Evolutionary conservation across 2,888 invertebrate species (phyloP), one percentile per base, ranked within the genome.

Genomic region (Caenorhabditis panamensis): DNA sequence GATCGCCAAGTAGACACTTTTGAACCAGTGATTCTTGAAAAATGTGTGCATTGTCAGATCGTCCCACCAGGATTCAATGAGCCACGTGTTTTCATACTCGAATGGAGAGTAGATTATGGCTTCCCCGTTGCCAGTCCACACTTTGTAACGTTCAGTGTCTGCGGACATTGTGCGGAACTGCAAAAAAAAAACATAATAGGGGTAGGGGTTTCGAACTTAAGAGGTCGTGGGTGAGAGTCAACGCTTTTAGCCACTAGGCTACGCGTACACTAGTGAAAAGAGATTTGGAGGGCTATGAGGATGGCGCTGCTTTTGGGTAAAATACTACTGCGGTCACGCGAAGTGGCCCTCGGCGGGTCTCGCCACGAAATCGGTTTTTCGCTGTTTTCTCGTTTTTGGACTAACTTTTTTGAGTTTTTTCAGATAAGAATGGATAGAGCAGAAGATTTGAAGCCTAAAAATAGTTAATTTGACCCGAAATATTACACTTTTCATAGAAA

Each of bases 1-100:
- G 9, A 87, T 87, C 0, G 92, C 88, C 82, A 87, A 75, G 67
- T 82, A 84, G 18, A 89, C 79, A 22, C 85, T 85, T 37, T 82
- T 79, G 62, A 72, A 76, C 87, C 87, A 87, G 63, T 86, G 83
- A 53, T 81, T 75, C 44, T 79, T 73, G 82, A 87, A 87, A 77
- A 87, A 85, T 9, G 73, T 77, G 71, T 85, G 85, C 37, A 85
- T 79, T 28, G 71, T 64, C 56, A 66, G 1, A 36, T 82, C 82
- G 49, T 82, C 77, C 72, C 75, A 78, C 41, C 51, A 72, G 6
- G 63, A 64, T 47, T 82, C 82, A 51, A 82, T 36, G 31, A 51
- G 62, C 56, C 53, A 71, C 36, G 62, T 76, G 36, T 62, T 53
- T 9, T 78, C 73, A 69, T 87, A 88, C 44, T 86, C 78, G 61